Conservation (phyloP, 2,113 vertebrate species). For the Monarcha castaneiventris region DNA sequence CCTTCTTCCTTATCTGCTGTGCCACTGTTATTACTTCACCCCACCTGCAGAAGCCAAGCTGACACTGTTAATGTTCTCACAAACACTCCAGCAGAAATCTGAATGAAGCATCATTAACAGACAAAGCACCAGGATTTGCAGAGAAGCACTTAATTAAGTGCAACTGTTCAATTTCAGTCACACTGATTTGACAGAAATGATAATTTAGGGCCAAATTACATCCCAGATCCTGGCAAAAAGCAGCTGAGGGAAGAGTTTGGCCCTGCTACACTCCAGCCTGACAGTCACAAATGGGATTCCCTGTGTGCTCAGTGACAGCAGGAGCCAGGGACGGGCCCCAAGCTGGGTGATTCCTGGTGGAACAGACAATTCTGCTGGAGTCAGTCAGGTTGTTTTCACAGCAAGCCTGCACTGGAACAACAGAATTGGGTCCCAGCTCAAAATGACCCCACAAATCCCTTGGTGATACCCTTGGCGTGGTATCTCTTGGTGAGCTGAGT, state of each 20-base stretch:
- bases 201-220: conserved; percentile 15
- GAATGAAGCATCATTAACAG: background rate
- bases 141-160: conserved; percentile 25
- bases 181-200: background rate
- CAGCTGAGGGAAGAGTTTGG: background rate
- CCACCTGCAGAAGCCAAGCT: background rate
- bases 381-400: background rate
- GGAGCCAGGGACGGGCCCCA: background rate
- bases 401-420: background rate
- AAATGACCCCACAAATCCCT: background rate
- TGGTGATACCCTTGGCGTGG: too few species aligned
- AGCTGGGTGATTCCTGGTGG: background rate
- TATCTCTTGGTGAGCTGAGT: background rate
- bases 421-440: background rate
- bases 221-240: background rate
- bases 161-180: conserved; percentile 2
- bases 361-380: background rate
- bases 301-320: background rate
- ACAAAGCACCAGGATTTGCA: background rate
- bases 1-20: background rate
- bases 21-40: background rate
- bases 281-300: background rate
- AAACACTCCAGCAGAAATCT: background rate
- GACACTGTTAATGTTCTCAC: background rate
- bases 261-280: background rate